These are phyloP conservation scores for Glaucomys volans DNA, from an alignment of 2,113 vertebrate genomes.

Conservation along the genomic window DNA sequence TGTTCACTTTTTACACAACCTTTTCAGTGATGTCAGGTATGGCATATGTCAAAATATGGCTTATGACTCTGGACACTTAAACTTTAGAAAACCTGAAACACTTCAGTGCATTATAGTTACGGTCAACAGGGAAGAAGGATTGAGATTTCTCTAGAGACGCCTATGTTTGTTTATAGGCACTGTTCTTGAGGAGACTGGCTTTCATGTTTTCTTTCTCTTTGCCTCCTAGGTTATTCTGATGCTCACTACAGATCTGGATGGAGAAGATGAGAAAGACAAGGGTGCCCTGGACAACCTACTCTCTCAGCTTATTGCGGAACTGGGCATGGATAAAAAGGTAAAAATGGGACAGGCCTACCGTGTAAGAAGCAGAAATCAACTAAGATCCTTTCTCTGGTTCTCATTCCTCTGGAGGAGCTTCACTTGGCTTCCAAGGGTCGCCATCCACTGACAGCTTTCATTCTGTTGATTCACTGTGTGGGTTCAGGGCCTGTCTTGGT, in stretches of 20 bases:
- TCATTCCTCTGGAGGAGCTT: background rate
- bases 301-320: slow-evolving; percentile 95
- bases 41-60: background rate
- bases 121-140: background rate
- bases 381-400: background rate
- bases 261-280: slow-evolving; percentile 99
- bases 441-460: background rate
- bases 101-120: background rate
- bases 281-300: slow-evolving; percentile 97
- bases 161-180: background rate
- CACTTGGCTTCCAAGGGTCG: background rate
- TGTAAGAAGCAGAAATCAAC: background rate
- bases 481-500: background rate
- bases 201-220: background rate
- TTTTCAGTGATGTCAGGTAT: slow-evolving; percentile 15
- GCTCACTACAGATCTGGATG: slow-evolving; percentile 98
- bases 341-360: background rate
- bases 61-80: background rate
- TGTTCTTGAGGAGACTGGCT: background rate
- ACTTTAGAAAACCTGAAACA: background rate
- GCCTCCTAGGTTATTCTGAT: slow-evolving; percentile 94
- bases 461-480: background rate
- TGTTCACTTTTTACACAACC: background rate
- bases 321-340: slow-evolving; percentile 98
- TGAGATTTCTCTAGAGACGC: background rate